These are phyloP conservation scores for Amblyraja radiata DNA, from an alignment of 2,797 vertebrate species.

Conservation along the genomic window DNA sequence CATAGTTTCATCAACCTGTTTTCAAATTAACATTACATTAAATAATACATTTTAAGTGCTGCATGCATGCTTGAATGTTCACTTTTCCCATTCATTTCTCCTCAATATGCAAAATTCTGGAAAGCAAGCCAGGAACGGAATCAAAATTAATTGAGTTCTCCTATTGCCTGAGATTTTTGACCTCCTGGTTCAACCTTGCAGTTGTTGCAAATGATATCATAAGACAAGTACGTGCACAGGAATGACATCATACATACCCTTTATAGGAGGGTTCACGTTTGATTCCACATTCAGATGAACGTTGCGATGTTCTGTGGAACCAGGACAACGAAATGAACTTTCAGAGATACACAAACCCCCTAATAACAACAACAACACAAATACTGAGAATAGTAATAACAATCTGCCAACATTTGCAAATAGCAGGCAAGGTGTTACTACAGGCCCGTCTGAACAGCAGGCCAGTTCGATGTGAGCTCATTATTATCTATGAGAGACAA, in stretches of 20 bases:
- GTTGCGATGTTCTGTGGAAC: conserved; percentile 38
- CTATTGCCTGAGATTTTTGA: neutral
- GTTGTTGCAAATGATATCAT: neutral
- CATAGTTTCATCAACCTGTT: neutral
- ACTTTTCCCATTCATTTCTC: conserved; percentile 19
- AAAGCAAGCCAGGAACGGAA: neutral
- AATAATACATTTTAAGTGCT: neutral
- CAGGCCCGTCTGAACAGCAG: conserved; percentile 20
- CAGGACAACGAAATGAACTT: conserved; percentile 38
- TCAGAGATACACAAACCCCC: conserved; percentile 38
- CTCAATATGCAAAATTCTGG: neutral
- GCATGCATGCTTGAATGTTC: neutral
- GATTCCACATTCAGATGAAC: conserved; percentile 36
- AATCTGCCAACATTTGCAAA: neutral
- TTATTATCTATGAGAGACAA: neutral
- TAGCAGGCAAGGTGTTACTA: conserved; percentile 20
- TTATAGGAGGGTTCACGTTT: conserved; percentile 37
- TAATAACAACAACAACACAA: conserved; percentile 32
- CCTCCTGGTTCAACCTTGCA: conserved; percentile 18
- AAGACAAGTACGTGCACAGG: conserved; percentile 33
- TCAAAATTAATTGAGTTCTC: neutral
- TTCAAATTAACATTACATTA: neutral
- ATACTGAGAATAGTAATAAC: conserved; percentile 26
- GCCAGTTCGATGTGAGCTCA: neutral
- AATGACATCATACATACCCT: conserved; percentile 36